Percentiles rank a stretch among this genome's conserved stretches.
Evolutionary conservation across 2,797 vertebrate genomes (phyloP).

Genomic region (Acrossocheilus wenchowensis): DNA sequence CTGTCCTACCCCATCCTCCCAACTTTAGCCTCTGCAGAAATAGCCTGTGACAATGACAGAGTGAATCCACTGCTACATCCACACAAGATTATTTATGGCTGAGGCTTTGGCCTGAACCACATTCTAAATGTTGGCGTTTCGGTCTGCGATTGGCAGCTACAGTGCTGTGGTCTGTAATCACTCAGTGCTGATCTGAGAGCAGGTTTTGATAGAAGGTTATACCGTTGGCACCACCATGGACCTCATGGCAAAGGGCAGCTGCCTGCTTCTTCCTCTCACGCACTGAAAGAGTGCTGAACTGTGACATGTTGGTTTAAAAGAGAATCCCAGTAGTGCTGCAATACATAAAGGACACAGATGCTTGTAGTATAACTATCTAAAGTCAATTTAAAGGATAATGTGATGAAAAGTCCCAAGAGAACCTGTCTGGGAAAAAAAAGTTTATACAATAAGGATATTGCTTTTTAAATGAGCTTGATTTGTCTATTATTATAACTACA

Average conservation of each 20-base stretch:
- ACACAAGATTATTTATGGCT: slow-evolving; percentile 83
- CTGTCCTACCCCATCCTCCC: slow-evolving; percentile 71
- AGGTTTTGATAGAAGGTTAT: slow-evolving; percentile 57
- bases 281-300: slow-evolving; percentile 83
- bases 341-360: slow-evolving; percentile 69
- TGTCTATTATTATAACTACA: background rate
- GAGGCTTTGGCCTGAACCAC: slow-evolving; percentile 74
- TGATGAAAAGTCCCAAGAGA: background rate
- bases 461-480: background rate
- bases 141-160: slow-evolving; percentile 27
- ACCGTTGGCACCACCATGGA: slow-evolving; percentile 87
- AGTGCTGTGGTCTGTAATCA: slow-evolving; percentile 26
- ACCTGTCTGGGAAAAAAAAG: slow-evolving; percentile 6
- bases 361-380: slow-evolving; percentile 44
- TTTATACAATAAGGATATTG: background rate
- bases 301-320: slow-evolving; percentile 81
- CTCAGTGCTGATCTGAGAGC: slow-evolving; percentile 24
- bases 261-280: slow-evolving; percentile 90
- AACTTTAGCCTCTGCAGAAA: slow-evolving; percentile 80
- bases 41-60: slow-evolving; percentile 89
- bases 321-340: slow-evolving; percentile 69
- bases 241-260: slow-evolving; percentile 89
- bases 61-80: slow-evolving; percentile 81
- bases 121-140: slow-evolving; percentile 60
- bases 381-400: background rate